phyloP scores from a whole-genome alignment of 2,888 invertebrate species.

The Achlya flavicornis region DNA sequence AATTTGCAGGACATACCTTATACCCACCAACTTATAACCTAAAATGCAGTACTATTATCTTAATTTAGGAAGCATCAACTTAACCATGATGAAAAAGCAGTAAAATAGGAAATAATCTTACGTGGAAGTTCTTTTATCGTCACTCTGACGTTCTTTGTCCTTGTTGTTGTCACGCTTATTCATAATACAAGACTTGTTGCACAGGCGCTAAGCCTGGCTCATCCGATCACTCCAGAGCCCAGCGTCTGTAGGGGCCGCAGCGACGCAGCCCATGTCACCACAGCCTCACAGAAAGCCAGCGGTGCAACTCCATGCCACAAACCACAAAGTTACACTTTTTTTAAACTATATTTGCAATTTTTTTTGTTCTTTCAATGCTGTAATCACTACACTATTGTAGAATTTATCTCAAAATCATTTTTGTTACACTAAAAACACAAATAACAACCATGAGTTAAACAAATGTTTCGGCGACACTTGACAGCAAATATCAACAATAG shows the following conservation, averaged over 20 bases:
- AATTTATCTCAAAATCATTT: conserved; percentile 84
- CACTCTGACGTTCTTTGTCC: conserved; percentile 82
- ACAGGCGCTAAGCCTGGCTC: conserved; percentile 78
- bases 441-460: conserved; percentile 39
- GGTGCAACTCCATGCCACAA: conserved; percentile 70
- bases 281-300: conserved; percentile 59
- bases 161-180: conserved; percentile 81
- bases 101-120: conserved; percentile 47
- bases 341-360: conserved; percentile 58
- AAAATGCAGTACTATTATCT: background rate
- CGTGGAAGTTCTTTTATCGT: conserved; percentile 81
- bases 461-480: conserved; percentile 76
- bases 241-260: conserved; percentile 67
- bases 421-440: conserved; percentile 74
- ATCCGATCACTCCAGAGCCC: conserved; percentile 76
- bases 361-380: conserved; percentile 59
- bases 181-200: conserved; percentile 77
- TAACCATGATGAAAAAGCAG: background rate
- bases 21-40: background rate
- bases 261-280: conserved; percentile 79
- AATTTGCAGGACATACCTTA: background rate
- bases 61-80: background rate
- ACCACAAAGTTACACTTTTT: conserved; percentile 61
- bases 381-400: conserved; percentile 70
- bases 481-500: conserved; percentile 23